Base-by-base conservation (phyloP, 1,140 invertebrate genomes). In the Xylocopa sonorina region DNA sequence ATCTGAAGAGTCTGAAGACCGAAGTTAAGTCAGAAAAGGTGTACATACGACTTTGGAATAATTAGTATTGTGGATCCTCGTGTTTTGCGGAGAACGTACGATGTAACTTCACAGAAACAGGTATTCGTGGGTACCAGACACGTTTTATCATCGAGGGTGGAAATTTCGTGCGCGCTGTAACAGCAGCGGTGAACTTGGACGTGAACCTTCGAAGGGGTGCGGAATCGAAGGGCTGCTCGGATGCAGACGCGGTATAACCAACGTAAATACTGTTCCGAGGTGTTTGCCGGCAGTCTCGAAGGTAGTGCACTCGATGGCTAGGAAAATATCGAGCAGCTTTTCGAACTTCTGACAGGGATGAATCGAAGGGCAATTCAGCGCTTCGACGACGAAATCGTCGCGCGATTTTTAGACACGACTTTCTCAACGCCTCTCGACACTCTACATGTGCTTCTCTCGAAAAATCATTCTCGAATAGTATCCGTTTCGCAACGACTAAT, bases 221-320 rank as follows among this genome's bases (percentile, higher is more conserved):
- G 51, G 46, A 68, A 68, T 51, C 21, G 50, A 41, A 10, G 50
- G 3, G 24, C 32, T 32, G 27, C n/a, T 55, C 50, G 34, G 34
- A 51, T 53, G 67, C 67, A 69, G 67, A 69, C 67, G 67, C 34
- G 16, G 67, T 48, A 34, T 69, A 69, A 69, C 50, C 50, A 38
- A 69, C 48, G 67, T 38, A 69, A 69, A 69, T 69, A 69, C 14
- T 69, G 67, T 69, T 69, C 53, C 67, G 67, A 53, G 67, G 66
- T 68, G 66, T 68, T 68, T 68, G 66, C 46, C 10, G 12, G 46
- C 46, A 55, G 16, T 32, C 67, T 38, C 21, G 21, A 38, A 41
- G 67, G 50, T 27, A 41, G 67, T 41, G 50, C 48, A 27, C 27
- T 69, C 67, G 67, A 69, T 53, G 50, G 67, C n/a, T 38, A 53